Conservation (phyloP, 2,113 vertebrate genomes). For the Tor tambroides region DNA sequence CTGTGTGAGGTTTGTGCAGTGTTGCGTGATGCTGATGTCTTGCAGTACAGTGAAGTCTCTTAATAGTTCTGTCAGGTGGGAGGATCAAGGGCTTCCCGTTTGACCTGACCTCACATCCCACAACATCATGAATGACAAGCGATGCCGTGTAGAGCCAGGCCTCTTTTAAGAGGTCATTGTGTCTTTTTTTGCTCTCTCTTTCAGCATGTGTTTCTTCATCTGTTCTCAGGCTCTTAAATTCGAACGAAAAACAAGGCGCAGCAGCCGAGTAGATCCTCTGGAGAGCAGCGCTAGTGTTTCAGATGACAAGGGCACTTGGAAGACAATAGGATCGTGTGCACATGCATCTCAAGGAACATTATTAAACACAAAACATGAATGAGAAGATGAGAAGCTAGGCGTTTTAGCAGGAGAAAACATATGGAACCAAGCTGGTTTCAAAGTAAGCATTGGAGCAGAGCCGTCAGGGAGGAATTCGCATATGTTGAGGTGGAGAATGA, state of each 20-base stretch:
- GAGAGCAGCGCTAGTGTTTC: slow-evolving; percentile 16
- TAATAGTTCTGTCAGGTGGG: slow-evolving; percentile 17
- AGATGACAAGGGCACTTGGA: slow-evolving; percentile 44
- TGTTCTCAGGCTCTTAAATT: slow-evolving; percentile 4
- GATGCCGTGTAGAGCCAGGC: not conserved
- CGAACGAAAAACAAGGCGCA: not conserved
- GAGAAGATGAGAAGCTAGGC: not conserved
- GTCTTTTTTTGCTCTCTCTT: not conserved
- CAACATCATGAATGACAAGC: slow-evolving; percentile 23
- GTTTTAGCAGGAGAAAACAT: not conserved
- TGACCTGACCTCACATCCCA: slow-evolving; percentile 19
- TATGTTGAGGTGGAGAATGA: not conserved
- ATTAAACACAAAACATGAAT: slow-evolving; percentile 25
- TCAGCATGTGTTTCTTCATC: not conserved
- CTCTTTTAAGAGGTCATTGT: slow-evolving; percentile 4
- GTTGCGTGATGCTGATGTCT: not conserved
- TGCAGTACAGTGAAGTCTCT: slow-evolving; percentile 24
- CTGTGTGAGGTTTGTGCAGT: slow-evolving; percentile 23
- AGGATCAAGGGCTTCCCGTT: slow-evolving; percentile 10
- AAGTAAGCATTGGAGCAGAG: slow-evolving; percentile 13
- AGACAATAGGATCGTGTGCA: slow-evolving; percentile 30
- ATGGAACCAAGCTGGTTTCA: not conserved
- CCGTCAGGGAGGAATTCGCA: not conserved
- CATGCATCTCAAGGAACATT: not conserved
- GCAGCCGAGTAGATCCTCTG: slow-evolving; percentile 32